Percentiles rank a stretch among this genome's conserved stretches.
Conservation (phyloP, 2,113 vertebrate genomes). For the Isichthys henryi region DNA sequence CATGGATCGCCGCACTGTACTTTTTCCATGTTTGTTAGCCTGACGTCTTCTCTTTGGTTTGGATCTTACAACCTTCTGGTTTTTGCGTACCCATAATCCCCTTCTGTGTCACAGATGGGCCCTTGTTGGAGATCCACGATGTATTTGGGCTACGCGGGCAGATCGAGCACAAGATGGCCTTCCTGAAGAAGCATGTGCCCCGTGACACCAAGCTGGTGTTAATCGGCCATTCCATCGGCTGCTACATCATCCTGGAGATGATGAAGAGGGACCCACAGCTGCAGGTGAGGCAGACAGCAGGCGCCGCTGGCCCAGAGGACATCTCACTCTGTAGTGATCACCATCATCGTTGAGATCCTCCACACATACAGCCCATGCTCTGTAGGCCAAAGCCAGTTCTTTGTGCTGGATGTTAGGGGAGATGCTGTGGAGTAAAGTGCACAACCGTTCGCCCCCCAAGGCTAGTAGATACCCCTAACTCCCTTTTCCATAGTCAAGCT, state of each 20-base stretch:
- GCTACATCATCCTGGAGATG: constrained; percentile 81
- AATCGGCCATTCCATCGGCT: constrained; percentile 87
- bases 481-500: constrained; percentile 10
- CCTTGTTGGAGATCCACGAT: constrained; percentile 57
- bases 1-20: background rate
- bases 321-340: background rate
- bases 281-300: constrained; percentile 56
- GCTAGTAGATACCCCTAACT: background rate
- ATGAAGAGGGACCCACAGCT: constrained; percentile 75
- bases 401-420: background rate
- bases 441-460: background rate
- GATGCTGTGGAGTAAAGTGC: background rate
- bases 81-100: background rate
- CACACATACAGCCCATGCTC: background rate
- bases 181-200: constrained; percentile 74
- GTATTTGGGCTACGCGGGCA: constrained; percentile 84
- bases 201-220: constrained; percentile 71
- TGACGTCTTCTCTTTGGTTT: background rate
- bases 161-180: constrained; percentile 83
- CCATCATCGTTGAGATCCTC: background rate
- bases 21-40: background rate
- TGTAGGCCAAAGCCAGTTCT: background rate
- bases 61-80: background rate
- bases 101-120: constrained; percentile 52
- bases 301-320: background rate